Base-by-base conservation (phyloP, 35 echinoderm and acorn worm genomes). In the Acanthaster planci region DNA sequence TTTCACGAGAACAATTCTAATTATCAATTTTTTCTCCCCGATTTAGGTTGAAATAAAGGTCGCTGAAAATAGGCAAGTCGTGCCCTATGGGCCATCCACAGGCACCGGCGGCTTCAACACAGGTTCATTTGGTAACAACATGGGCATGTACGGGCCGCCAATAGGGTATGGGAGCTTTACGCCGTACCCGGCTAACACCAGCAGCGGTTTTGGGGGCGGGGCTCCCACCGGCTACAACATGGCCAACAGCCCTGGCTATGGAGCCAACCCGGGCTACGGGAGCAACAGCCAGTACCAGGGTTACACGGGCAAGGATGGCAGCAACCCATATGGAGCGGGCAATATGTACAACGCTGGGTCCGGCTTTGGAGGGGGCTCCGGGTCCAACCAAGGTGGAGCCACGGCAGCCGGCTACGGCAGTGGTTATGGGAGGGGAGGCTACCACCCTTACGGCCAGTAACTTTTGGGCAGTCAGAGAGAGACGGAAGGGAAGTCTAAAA, bases 211-310 rank as follows among this genome's bases (percentile, higher is more conserved):
- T 26, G 34, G 19, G 26, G 64, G 64, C 7, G 64, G 64, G 0
- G 42, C 4, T 47, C 4, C 42, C 42, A 12, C 42, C 42, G 64
- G 21, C 64, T 14, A 26, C 64, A 27, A 72, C 23, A 29, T 72
- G 64, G 23, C 21, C 64, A 72, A 26, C 29, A 72, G 10, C 7
- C 64, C 64, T 12, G 64, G 64, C 30, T 72, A 26, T 72, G 64
- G 64, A 12, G 34, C 21, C 64, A 72, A 72, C 64, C 64, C 64
- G 2, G 64, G 64, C 64, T 72, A 72, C 29, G 64, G 64, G 34
- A 72, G 23, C 23, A 72, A 72, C 34, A 72, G 64, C 34, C 64
- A 72, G 34, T 72, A 72, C 64, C 64, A 72, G 23, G 30, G 34
- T 72, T 72, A 72, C 64, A 34, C 26, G 21, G 30, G 64, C 30